These are phyloP conservation scores for Dolichotis patagonum DNA, from an alignment of 2,113 vertebrate genomes.

Conservation along the genomic window DNA sequence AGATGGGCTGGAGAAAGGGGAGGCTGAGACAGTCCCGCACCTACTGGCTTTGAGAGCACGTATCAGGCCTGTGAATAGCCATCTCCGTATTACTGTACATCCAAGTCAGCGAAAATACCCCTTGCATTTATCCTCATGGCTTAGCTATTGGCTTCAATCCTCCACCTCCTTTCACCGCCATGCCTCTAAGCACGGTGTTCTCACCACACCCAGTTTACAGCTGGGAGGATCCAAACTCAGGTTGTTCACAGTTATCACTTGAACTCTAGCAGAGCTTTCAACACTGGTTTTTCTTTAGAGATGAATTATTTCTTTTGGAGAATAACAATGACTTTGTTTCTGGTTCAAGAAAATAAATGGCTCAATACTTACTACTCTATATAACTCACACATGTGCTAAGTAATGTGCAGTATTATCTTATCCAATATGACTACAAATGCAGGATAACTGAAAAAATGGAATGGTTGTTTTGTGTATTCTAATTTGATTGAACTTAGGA, in stretches of 20 bases:
- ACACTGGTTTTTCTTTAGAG: background rate
- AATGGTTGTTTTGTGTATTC: background rate
- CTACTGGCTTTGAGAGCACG: background rate
- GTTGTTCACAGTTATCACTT: background rate
- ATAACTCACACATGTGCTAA: background rate
- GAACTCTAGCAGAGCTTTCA: background rate
- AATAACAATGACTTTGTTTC: background rate
- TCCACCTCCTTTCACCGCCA: background rate
- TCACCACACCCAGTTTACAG: constrained; percentile 19
- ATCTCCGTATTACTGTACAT: background rate
- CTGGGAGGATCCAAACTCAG: background rate
- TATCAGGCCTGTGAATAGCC: background rate
- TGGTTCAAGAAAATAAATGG: constrained; percentile 30
- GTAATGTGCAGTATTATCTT: background rate
- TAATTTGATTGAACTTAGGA: background rate
- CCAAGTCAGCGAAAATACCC: background rate
- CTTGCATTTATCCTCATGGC: background rate
- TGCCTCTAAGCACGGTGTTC: background rate
- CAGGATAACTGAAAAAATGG: background rate
- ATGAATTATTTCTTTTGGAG: background rate
- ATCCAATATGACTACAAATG: background rate
- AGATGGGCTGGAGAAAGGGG: constrained; percentile 49
- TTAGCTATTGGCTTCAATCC: background rate
- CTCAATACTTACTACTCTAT: background rate
- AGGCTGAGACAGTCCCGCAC: background rate